Percentiles rank a stretch among this genome's conserved stretches.
Evolutionary conservation across 2,113 vertebrate species (phyloP).

Genomic region (Tyto alba): DNA sequence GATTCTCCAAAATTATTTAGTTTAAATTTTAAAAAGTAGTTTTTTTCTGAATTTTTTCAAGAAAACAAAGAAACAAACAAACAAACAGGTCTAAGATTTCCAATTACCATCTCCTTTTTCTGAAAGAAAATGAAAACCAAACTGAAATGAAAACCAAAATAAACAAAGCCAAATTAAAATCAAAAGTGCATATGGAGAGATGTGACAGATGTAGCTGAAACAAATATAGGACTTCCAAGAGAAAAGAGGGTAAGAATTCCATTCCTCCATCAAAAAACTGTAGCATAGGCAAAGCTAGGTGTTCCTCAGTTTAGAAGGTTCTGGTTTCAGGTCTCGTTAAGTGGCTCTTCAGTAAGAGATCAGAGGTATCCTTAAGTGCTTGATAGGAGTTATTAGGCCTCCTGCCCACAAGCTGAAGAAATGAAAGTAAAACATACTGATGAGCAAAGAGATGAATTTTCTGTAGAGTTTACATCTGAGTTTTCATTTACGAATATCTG

Average conservation of each 20-base stretch:
- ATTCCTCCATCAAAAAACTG: not conserved
- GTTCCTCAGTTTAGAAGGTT: not conserved
- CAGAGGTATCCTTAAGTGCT: not conserved
- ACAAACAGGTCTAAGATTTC: accelerated
- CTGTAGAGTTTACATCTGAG: not conserved
- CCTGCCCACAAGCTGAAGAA: not conserved
- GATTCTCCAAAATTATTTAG: not conserved
- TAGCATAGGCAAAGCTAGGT: not conserved
- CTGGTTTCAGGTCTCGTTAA: not conserved
- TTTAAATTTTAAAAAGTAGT: not conserved
- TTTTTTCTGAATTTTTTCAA: not conserved
- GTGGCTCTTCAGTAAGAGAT: not conserved
- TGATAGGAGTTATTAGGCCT: not conserved
- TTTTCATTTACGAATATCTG: not conserved
- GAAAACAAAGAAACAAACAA: not conserved
- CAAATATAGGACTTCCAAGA: not conserved
- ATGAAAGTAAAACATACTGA: not conserved
- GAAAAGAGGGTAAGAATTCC: not conserved
- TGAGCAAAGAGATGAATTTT: not conserved
- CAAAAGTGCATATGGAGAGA: not conserved
- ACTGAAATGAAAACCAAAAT: not conserved
- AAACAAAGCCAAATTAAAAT: not conserved
- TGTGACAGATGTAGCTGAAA: not conserved
- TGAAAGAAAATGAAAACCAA: not conserved
- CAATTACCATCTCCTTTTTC: not conserved